Conservation (phyloP, 2,888 invertebrate species). For the Apodemia hepburni region DNA sequence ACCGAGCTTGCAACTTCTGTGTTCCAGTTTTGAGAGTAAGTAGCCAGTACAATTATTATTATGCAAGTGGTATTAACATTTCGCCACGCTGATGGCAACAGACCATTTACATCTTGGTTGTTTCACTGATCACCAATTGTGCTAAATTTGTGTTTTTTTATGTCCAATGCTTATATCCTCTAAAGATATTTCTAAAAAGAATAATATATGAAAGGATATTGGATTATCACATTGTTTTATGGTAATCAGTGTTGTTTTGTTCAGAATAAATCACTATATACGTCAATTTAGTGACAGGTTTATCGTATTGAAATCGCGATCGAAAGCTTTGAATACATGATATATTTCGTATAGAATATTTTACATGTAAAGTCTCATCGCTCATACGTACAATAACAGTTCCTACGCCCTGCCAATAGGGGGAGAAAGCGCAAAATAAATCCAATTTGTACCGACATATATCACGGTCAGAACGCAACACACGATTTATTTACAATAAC, state of each 20-base stretch:
- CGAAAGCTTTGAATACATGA: constrained; percentile 51
- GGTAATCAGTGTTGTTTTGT: constrained; percentile 2
- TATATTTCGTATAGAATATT: constrained; percentile 58
- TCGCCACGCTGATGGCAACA: no score
- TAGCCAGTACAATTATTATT: no score
- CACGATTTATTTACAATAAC: constrained; percentile 68
- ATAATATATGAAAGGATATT: background rate
- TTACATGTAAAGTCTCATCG: constrained; percentile 71
- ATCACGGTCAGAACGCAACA: constrained; percentile 65
- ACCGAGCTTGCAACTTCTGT: no score
- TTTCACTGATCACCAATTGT: no score
- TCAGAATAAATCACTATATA: constrained; percentile 35
- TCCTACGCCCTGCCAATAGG: constrained; percentile 62
- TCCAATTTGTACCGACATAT: constrained; percentile 74
- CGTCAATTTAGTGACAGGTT: constrained; percentile 41
- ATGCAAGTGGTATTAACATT: no score
- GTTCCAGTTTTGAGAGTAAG: no score
- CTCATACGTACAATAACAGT: constrained; percentile 72
- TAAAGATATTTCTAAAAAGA: no score
- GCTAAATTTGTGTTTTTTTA: no score
- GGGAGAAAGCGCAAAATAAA: constrained; percentile 65
- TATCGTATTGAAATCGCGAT: constrained; percentile 49
- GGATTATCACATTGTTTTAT: constrained; percentile 7
- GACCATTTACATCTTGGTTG: no score
- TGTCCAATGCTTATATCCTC: no score